Evolutionary conservation across 2,113 vertebrate species (phyloP).

Genomic region (Aleadryas rufinucha): DNA sequence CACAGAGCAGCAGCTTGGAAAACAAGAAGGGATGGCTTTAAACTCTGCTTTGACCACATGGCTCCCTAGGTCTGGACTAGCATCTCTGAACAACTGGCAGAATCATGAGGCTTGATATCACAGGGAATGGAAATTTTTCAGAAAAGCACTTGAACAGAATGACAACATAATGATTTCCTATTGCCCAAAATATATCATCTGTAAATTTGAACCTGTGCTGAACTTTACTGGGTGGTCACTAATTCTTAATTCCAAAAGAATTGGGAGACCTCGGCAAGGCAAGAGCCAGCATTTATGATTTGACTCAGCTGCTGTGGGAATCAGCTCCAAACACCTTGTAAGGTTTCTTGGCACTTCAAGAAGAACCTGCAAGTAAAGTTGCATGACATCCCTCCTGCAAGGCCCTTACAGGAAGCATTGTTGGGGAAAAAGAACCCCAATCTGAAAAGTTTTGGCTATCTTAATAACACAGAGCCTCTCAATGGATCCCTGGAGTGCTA

Average conservation of each 20-base stretch:
- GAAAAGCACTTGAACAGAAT: background rate
- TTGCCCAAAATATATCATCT: background rate
- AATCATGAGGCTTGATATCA: background rate
- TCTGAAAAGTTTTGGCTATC: background rate
- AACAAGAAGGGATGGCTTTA: background rate
- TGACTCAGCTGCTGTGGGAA: background rate
- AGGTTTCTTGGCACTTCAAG: background rate
- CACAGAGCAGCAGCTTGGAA: background rate
- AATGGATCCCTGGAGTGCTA: background rate
- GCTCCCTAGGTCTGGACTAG: too few relatives aligned
- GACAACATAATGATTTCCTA: background rate
- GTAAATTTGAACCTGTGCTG: background rate
- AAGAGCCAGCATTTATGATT: background rate
- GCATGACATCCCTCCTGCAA: background rate
- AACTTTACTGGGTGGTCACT: background rate
- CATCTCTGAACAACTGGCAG: background rate
- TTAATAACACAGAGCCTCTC: background rate
- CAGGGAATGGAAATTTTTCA: fast-evolving
- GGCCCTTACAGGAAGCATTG: background rate
- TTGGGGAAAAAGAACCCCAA: background rate
- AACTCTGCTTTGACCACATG: background rate
- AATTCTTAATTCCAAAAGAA: background rate
- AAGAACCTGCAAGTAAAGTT: background rate
- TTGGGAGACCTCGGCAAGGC: background rate
- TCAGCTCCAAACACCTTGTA: background rate